A percentile compares a stretch with the other conserved stretches of the same genome.
Evolutionary conservation across 2,888 invertebrate species (phyloP).

Genomic region (Ametastegia equiseti): DNA sequence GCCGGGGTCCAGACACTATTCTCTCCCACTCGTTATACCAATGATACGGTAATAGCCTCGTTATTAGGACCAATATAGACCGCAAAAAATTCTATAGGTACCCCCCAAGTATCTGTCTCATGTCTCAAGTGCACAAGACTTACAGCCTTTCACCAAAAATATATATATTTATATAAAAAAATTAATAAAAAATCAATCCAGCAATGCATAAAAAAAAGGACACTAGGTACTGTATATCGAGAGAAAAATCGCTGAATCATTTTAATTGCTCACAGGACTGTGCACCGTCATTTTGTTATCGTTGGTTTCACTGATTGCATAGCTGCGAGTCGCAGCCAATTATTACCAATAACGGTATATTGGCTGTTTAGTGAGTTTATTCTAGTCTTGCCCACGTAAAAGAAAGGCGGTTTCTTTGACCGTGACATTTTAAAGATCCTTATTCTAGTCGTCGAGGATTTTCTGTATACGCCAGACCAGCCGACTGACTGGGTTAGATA

Average conservation of each 20-base stretch:
- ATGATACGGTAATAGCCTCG: constrained; percentile 21
- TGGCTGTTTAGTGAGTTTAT: not conserved
- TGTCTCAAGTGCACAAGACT: not conserved
- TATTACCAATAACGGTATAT: not conserved
- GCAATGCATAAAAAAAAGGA: too few relatives aligned
- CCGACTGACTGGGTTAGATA: not conserved
- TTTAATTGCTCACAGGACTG: not conserved
- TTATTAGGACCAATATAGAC: constrained; percentile 7
- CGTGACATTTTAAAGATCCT: not conserved
- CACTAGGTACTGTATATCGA: too few relatives aligned
- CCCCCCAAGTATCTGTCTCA: not conserved
- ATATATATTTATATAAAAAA: too few relatives aligned
- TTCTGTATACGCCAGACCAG: too few relatives aligned
- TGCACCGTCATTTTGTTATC: not conserved
- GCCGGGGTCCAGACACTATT: constrained; percentile 30
- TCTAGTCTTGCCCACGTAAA: not conserved
- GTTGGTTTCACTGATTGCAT: not conserved
- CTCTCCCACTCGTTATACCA: not conserved
- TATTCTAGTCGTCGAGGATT: too few relatives aligned
- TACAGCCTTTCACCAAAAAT: not conserved
- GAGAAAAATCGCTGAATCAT: not conserved
- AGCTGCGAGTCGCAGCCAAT: not conserved
- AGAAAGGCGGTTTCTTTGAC: not conserved
- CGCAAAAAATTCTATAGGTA: not conserved
- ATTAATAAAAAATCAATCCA: too few relatives aligned